Evolutionary conservation across 2,888 invertebrate genomes (phyloP), one percentile per base, ranked within the genome.

Genomic region (Pseudanteris insignis): DNA sequence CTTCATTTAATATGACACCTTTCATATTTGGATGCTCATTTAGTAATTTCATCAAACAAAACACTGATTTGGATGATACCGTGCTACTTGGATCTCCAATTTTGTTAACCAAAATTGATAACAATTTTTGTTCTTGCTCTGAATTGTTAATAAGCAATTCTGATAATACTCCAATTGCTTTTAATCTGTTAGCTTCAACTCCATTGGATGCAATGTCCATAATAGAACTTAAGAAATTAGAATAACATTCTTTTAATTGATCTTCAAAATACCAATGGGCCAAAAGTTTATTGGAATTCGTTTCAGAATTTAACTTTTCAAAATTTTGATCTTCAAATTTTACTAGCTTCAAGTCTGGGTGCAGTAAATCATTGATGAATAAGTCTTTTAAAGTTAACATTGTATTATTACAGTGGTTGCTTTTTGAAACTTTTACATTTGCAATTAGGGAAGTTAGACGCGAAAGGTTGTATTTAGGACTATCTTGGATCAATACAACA

Each of bases 21-120:
- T 96, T 95, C 95, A 97, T 97, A 67, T 92, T 91, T 0, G 94
- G 91, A 81, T 97, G 96, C 67, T 89, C 86, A 63, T 87, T 85
- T 0, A 95, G 83, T 2, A 98, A 81, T 72, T 92, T 91, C 18
- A 89, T 88, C 6, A 99, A 83, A 64, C 92, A 90, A 80, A 92
- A 91, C 26, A 94, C 86, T 0, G 92, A 89, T 81, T 93, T 92
- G 0, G 96, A 91, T 0, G 94, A 94, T 0, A 97, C 88, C 70
- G 92, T 90, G 67, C 89, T 87, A 6, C 87, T 86, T 0, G 97
- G 96, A 82, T 99, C 98, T 7, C 98, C 98, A 6, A 99, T 83
- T 80, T 99, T 98, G 79, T 99, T 98, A 1, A 96, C 89, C 34
- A 99, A 81, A 75, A 90, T 86, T 0, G 87, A 84, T 1, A 98